phyloP scores from a whole-genome alignment of 1,140 invertebrate genomes.

The Panagrolaimus sp. region DNA sequence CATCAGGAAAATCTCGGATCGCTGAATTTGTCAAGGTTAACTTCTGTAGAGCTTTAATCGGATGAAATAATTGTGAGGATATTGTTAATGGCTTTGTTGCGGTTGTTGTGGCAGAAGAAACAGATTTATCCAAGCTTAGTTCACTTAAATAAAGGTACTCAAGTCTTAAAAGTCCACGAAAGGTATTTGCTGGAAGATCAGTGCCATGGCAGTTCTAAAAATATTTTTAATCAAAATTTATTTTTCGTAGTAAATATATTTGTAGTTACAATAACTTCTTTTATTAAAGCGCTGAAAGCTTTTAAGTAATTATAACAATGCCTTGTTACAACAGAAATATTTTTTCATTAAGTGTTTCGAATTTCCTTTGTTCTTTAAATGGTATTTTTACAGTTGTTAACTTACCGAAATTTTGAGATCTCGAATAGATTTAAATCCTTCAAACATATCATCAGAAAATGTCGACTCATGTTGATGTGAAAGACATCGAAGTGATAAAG shows the following conservation, averaged over 20 bases:
- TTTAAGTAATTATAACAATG: no score
- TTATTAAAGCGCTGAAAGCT: no score
- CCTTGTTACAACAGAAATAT: no score
- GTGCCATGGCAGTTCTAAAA: neutral
- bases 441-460: slow-evolving; percentile 20
- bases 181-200: neutral
- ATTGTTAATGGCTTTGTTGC: no score
- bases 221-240: neutral
- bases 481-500: slow-evolving; percentile 30
- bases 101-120: neutral
- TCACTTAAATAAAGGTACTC: neutral
- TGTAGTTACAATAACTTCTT: no score
- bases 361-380: no score
- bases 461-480: neutral
- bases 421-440: slow-evolving; percentile 27
- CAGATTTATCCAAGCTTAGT: neutral
- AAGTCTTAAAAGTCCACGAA: neutral
- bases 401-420: slow-evolving; percentile 34
- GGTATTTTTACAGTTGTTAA: slow-evolving; percentile 6
- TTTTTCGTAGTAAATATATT: no score
- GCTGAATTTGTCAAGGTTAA: slow-evolving; percentile 23
- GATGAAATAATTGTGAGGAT: slow-evolving; percentile 1
- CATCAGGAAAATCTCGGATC: slow-evolving; percentile 24
- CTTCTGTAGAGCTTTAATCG: slow-evolving; percentile 20
- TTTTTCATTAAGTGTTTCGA: no score